phyloP scores from a whole-genome alignment of 2,888 invertebrate genomes.

The Notocelia uddmanniana region DNA sequence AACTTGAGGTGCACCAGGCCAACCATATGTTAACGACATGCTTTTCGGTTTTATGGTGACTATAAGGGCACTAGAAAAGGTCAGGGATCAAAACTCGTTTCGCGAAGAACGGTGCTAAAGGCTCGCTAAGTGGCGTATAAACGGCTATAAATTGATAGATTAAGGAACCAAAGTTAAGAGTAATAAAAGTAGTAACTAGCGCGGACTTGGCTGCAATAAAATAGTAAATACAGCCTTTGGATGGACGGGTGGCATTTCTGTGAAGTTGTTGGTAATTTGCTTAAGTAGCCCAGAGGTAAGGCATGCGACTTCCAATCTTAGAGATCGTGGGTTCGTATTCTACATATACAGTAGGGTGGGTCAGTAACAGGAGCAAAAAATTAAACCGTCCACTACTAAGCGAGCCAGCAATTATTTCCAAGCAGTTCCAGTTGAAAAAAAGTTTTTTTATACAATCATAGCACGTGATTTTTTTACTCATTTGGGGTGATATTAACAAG shows the following conservation, averaged over 20 bases:
- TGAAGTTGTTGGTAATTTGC: not conserved
- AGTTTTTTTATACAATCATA: no score
- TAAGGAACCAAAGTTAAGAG: not conserved
- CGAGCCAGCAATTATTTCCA: no score
- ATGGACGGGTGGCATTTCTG: not conserved
- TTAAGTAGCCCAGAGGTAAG: not conserved
- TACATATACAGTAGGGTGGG: no score
- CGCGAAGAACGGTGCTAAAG: not conserved
- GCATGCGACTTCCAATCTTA: no score
- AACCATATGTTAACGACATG: constrained; percentile 13
- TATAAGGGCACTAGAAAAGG: constrained; percentile 4
- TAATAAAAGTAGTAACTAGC: not conserved
- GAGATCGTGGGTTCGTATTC: no score
- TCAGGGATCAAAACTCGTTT: constrained; percentile 8
- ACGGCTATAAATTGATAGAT: constrained; percentile 6
- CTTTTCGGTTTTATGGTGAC: constrained; percentile 14
- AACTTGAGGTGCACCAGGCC: not conserved
- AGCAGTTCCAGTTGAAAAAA: no score
- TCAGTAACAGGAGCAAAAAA: no score
- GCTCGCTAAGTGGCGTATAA: not conserved
- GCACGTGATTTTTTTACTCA: no score
- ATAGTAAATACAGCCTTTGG: constrained; percentile 6
- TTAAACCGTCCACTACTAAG: no score
- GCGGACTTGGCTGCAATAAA: not conserved
- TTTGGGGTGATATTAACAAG: no score